Percentiles rank a stretch among this genome's conserved stretches.
These are phyloP conservation scores for Cichlasoma orientale DNA, from an alignment of 2,797 vertebrate genomes.

Conservation along the genomic window DNA sequence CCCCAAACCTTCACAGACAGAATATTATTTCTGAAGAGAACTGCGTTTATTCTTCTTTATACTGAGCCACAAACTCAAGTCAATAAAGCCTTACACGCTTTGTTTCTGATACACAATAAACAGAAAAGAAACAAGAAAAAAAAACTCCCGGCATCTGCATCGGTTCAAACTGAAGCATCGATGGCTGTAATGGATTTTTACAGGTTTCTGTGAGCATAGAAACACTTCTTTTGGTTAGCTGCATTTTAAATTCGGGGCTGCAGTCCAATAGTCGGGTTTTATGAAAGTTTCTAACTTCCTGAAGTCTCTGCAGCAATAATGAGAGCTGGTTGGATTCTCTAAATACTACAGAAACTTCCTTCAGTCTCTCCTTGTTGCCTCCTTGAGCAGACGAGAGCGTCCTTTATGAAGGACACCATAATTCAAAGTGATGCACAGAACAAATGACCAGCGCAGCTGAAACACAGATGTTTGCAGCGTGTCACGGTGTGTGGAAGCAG, in stretches of 20 bases:
- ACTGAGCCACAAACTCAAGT: background rate
- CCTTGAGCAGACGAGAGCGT: background rate
- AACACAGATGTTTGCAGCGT: background rate
- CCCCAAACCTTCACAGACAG: slow-evolving; percentile 6
- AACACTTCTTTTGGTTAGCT: no score
- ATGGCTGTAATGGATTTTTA: background rate
- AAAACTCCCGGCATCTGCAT: background rate
- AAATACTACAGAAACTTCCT: background rate
- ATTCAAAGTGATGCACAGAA: background rate
- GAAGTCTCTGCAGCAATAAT: no score
- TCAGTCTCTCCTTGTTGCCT: background rate
- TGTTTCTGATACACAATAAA: background rate
- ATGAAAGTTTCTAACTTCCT: no score
- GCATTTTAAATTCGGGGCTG: no score
- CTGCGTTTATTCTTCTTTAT: background rate
- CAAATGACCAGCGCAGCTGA: background rate
- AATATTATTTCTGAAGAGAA: slow-evolving; percentile 3
- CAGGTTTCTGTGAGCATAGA: fast-evolving
- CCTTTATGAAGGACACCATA: background rate
- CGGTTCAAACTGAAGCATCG: background rate
- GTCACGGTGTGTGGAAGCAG: no score
- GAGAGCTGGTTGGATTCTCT: background rate
- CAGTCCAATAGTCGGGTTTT: no score
- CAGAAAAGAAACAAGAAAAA: background rate
- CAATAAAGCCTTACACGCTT: background rate